Percentiles rank a stretch among this genome's conserved stretches.
These are phyloP conservation scores for Phanerotoma sp. DNA, from an alignment of 2,888 invertebrate species.

Conservation along the genomic window DNA sequence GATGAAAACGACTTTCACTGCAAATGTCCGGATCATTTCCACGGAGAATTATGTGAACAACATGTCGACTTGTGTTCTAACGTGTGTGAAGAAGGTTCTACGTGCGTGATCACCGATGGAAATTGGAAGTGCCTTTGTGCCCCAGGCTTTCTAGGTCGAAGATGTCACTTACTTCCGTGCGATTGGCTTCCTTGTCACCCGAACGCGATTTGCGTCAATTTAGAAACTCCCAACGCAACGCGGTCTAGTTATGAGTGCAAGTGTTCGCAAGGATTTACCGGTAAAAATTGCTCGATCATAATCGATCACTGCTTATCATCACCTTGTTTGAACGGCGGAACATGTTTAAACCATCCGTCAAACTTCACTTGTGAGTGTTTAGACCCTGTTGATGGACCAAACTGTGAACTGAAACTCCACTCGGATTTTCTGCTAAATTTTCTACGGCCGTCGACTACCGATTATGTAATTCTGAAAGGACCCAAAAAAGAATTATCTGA, in stretches of 20 bases:
- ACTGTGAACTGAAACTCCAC: slow-evolving; percentile 60
- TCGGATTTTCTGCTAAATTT: slow-evolving; percentile 64
- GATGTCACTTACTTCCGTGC: slow-evolving; percentile 64
- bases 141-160: slow-evolving; percentile 60
- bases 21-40: slow-evolving; percentile 52
- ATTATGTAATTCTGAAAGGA: slow-evolving; percentile 62
- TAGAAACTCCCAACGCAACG: slow-evolving; percentile 53
- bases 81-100: slow-evolving; percentile 59
- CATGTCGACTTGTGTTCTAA: slow-evolving; percentile 59
- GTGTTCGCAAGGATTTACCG: slow-evolving; percentile 62
- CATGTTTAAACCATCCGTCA: slow-evolving; percentile 53
- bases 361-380: slow-evolving; percentile 60
- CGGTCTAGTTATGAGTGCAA: slow-evolving; percentile 59
- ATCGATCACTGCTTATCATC: slow-evolving; percentile 55
- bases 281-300: slow-evolving; percentile 58
- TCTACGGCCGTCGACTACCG: slow-evolving; percentile 61
- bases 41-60: slow-evolving; percentile 59
- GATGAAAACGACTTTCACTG: slow-evolving; percentile 57
- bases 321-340: slow-evolving; percentile 57
- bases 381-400: slow-evolving; percentile 58
- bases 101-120: slow-evolving; percentile 51
- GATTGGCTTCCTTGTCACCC: slow-evolving; percentile 61
- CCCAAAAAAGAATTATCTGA: slow-evolving; percentile 58
- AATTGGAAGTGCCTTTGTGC: slow-evolving; percentile 60
- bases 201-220: slow-evolving; percentile 58